Conservation (phyloP, 2,113 vertebrate species). For the Eurystomus gularis region DNA sequence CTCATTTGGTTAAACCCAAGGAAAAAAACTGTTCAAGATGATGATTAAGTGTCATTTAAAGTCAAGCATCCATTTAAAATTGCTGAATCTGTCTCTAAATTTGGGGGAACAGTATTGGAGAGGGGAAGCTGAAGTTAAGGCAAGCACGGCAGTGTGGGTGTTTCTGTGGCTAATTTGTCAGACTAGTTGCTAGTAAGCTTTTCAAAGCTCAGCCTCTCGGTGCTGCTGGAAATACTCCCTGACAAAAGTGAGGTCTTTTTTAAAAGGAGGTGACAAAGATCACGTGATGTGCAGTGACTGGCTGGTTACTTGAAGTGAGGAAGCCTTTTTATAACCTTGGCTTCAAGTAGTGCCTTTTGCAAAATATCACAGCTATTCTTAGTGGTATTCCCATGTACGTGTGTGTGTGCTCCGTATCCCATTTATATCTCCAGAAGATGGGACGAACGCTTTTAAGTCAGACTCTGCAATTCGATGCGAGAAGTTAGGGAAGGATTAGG, state of each 20-base stretch:
- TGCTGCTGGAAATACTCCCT: not conserved
- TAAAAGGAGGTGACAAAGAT: slow-evolving; percentile 18
- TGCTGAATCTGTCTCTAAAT: not conserved
- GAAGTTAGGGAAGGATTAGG: slow-evolving; percentile 7
- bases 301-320: slow-evolving; percentile 13
- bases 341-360: slow-evolving; percentile 37
- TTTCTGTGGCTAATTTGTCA: not conserved
- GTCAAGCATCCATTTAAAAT: not conserved
- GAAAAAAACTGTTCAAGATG: not conserved
- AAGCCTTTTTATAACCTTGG: slow-evolving; percentile 45
- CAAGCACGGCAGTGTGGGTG: not conserved
- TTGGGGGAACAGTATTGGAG: not conserved
- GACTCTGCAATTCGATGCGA: not conserved
- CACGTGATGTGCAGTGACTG: not conserved
- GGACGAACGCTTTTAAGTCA: not conserved
- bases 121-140: not conserved
- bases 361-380: slow-evolving; percentile 59
- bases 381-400: not conserved
- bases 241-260: not conserved
- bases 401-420: not conserved
- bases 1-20: not conserved
- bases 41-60: not conserved
- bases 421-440: slow-evolving; percentile 20
- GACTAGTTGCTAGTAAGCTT: not conserved
- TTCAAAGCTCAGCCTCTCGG: not conserved